phyloP scores from a whole-genome alignment of 2,113 vertebrate species.

The Porphyrio hochstetteri region DNA sequence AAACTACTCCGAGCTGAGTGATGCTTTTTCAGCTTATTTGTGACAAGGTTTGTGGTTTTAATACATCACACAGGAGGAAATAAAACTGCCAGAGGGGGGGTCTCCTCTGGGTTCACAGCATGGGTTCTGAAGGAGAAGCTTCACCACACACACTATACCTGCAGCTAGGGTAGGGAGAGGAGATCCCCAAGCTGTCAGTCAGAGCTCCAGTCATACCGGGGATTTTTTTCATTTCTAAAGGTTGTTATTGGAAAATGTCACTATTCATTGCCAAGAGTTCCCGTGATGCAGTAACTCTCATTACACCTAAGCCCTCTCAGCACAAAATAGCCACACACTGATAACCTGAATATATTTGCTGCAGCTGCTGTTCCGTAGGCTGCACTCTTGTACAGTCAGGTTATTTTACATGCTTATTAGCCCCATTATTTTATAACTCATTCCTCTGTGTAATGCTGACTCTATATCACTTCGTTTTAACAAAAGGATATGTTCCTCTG shows the following conservation, averaged over 20 bases:
- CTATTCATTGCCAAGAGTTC: slow-evolving; percentile 18
- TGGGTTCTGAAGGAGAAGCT: background rate
- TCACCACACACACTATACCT: background rate
- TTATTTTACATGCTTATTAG: slow-evolving; percentile 51
- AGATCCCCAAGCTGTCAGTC: background rate
- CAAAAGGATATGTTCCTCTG: background rate
- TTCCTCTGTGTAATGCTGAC: slow-evolving; percentile 25
- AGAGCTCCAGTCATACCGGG: background rate
- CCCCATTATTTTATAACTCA: slow-evolving; percentile 38
- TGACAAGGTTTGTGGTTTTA: background rate
- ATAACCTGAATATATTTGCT: slow-evolving; percentile 31
- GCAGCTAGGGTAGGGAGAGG: background rate
- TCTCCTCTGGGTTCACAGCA: rapidly evolving
- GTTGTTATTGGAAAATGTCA: slow-evolving; percentile 40
- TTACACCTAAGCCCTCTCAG: slow-evolving; percentile 44
- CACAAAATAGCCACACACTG: slow-evolving; percentile 7
- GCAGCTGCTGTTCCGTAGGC: slow-evolving; percentile 44
- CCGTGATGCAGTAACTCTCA: slow-evolving; percentile 8
- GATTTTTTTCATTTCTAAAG: background rate
- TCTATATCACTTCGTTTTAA: slow-evolving; percentile 2
- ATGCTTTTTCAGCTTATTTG: background rate
- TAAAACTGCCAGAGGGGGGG: background rate
- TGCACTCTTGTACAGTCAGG: background rate
- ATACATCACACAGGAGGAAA: background rate
- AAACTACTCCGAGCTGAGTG: background rate